Percentiles rank a stretch among this genome's conserved stretches.
Evolutionary conservation across 2,888 invertebrate species (phyloP).

Genomic region (Netelia inedita): DNA sequence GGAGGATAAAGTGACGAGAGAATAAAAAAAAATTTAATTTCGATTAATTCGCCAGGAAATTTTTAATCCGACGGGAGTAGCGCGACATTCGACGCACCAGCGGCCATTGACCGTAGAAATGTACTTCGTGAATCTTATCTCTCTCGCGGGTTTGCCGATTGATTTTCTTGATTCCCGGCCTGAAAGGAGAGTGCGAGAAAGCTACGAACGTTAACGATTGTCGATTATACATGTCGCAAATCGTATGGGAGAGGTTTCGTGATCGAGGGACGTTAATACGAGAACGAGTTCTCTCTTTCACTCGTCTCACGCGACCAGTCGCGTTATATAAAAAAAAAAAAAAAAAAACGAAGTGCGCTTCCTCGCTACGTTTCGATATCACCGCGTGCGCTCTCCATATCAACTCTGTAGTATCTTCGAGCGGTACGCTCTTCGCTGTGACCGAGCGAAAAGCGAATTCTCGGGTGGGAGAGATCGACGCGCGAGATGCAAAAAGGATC

Average conservation of each 20-base stretch:
- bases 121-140: conserved; percentile 69
- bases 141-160: conserved; percentile 82
- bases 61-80: neutral
- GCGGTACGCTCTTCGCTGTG: neutral
- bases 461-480: conserved; percentile 22
- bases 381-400: conserved; percentile 10
- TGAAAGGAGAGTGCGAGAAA: conserved; percentile 77
- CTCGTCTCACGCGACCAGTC: conserved; percentile 34
- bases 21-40: neutral
- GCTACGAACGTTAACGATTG: conserved; percentile 71
- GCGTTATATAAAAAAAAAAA: conserved; percentile 42
- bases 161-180: conserved; percentile 83
- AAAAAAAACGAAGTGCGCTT: conserved; percentile 52
- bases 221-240: neutral
- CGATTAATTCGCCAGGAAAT: neutral
- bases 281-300: conserved; percentile 64
- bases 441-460: conserved; percentile 1
- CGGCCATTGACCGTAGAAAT: conserved; percentile 79
- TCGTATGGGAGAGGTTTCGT: conserved; percentile 78
- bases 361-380: conserved; percentile 20
- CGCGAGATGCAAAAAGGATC: conserved; percentile 18
- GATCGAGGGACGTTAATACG: conserved; percentile 83
- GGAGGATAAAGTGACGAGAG: conserved; percentile 36
- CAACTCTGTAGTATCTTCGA: neutral
- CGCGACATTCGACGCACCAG: neutral